Base-by-base conservation (phyloP, 2,888 invertebrate genomes). In the Thysanoteuthis rhombus region DNA sequence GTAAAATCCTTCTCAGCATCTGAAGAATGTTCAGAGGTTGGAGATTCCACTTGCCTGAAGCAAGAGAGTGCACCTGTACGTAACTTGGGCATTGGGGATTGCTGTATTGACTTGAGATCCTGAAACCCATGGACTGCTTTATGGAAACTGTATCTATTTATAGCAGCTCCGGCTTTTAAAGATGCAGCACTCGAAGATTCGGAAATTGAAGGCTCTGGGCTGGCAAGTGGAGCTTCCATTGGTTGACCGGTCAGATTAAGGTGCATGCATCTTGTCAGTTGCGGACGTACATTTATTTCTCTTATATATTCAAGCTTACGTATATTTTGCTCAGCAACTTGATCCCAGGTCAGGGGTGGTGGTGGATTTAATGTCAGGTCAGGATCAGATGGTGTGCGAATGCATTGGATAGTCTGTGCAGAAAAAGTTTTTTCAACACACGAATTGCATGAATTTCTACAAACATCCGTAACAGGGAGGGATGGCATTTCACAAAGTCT, bases 181-280 rank as follows among this genome's bases (percentile, higher is more conserved):
- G 98, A 98, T 8, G 94, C 94, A 93, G 98, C 98, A 96, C 98
- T 98, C 5, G 98, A 98, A n/a, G 98, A 98, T 96, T 98, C 98
- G 0, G 98, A 98, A 32, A 98, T 97, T 1, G 98, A 98, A 92
- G 93, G 47, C 96, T 98, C 98, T 0, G 98, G 98, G 93, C 98
- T 98, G 25, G 98, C 98, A 40, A 98, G 96, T 0, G 98, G 98
- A 0, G 98, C 98, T 94, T 94, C 94, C 8, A 95, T 95, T 92
- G 94, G 93, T 36, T 95, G 95, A 45, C 94, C 94, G 45, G 95
- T 95, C 40, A 95, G 90, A 92, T 95, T 95, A 89, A 95, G 94
- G 36, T 95, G 94, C 75, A 95, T 93, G 94, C 16, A 94, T 94
- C 90, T 94, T 94, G 75, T 95, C 94, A 89, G 94, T 94, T 94